Evolutionary conservation across 1,140 invertebrate genomes (phyloP), one percentile per base, ranked within the genome.

Genomic region (Berghia stephanieae): DNA sequence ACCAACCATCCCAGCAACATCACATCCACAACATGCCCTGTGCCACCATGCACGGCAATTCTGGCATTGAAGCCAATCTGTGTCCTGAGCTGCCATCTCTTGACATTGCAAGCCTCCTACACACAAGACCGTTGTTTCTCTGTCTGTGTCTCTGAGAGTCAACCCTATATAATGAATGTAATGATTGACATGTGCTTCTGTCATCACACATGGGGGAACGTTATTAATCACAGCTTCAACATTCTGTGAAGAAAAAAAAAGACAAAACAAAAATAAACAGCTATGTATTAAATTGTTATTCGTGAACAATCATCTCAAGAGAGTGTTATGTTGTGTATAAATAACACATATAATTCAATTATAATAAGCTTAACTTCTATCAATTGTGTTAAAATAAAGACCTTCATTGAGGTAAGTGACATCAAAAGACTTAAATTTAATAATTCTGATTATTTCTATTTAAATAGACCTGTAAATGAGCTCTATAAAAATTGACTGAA

Each of bases 21-120:
- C 3, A 21, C 24, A 55, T 24, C 24, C 36, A 24, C 52, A 49
- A 74, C 72, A 74, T 31, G 52, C 72, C 13, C 52, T 31, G 52
- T 74, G 72, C 72, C 72, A 74, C 72, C 72, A 74, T 6, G 72
- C 44, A 4, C 72, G 52, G 55, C 72, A 74, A 55, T 74, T 74
- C 52, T 74, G 52, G 44, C 72, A 74, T 55, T 74, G 72, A 6
- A 74, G 49, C 72, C 72, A 74, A 38, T 74, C 72, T n/a, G 72
- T 55, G 31, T 74, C 72, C 43, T 55, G 57, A n/a, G 72, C 72
- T 21, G 72, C 72, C 52, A 74, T 31, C 10, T n/a, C 13, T 38
- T 74, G 72, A 55, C 72, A 74, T 38, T 74, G 52, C 13, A 55
- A 55, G 27, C 72, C 72, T 5, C 72, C 72, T 16, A 74, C 72